A percentile compares a stretch with the other conserved stretches of the same genome.
These are phyloP conservation scores for Actenoides hombroni DNA, from an alignment of 2,113 vertebrate species.

Conservation along the genomic window DNA sequence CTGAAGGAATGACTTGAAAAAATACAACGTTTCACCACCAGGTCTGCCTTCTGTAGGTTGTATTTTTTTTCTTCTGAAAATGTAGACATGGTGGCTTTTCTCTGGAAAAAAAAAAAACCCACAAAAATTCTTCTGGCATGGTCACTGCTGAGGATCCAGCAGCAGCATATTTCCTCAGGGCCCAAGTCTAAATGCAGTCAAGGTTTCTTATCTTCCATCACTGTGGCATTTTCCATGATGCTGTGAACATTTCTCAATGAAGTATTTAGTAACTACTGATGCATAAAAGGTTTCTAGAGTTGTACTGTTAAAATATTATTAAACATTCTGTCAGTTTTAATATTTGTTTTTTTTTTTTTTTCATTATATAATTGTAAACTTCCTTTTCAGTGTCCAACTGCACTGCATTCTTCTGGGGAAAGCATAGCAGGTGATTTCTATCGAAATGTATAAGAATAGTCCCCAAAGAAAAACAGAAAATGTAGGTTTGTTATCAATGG, in stretches of 20 bases:
- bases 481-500: background rate
- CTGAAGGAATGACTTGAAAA: background rate
- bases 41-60: background rate
- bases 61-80: background rate
- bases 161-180: background rate
- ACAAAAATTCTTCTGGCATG: background rate
- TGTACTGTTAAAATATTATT: background rate
- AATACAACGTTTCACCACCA: background rate
- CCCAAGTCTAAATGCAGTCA: rapidly evolving
- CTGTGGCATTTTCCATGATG: background rate
- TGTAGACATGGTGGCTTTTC: background rate
- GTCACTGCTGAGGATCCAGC: background rate
- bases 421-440: background rate
- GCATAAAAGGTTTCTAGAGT: background rate
- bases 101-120: background rate
- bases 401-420: background rate
- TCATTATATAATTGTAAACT: rapidly evolving
- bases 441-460: background rate
- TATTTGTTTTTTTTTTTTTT: background rate
- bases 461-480: background rate
- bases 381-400: background rate
- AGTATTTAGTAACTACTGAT: background rate
- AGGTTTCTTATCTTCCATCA: background rate
- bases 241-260: background rate
- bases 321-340: rapidly evolving